Percentiles rank a stretch among this genome's conserved stretches.
phyloP scores from a whole-genome alignment of 2,113 vertebrate species.

The Poicephalus meyeri region DNA sequence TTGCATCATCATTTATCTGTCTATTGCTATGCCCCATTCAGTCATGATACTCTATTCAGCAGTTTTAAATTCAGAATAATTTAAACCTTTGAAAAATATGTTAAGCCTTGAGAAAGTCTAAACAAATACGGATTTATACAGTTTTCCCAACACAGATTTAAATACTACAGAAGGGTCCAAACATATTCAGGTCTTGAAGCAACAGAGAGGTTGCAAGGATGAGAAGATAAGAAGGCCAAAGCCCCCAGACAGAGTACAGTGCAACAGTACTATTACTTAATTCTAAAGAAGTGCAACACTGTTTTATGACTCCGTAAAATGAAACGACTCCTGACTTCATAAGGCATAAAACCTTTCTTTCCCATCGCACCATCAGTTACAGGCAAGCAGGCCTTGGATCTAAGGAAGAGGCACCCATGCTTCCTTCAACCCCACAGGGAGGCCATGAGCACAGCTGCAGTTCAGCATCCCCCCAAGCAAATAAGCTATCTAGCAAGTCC shows the following conservation, averaged over 20 bases:
- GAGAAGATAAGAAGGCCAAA: not conserved
- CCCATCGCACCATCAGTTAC: not conserved
- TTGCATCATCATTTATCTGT: constrained; percentile 6
- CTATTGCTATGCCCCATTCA: not conserved
- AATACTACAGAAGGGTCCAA: not conserved
- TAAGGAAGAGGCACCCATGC: not conserved
- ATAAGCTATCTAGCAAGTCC: fast-evolving
- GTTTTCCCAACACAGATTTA: not conserved
- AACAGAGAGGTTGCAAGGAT: not conserved
- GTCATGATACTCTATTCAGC: not conserved
- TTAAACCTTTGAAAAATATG: not conserved
- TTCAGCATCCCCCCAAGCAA: not conserved
- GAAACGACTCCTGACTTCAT: not conserved
- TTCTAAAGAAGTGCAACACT: not conserved
- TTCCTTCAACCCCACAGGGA: not conserved
- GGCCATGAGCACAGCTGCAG: not conserved
- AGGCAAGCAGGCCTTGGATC: not conserved
- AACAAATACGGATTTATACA: not conserved
- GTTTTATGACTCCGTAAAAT: not conserved
- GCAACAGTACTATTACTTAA: not conserved
- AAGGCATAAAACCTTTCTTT: not conserved
- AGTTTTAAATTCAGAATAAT: constrained; percentile 26
- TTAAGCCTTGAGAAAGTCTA: not conserved
- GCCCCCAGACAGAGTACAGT: not conserved
- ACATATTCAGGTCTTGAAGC: not conserved